Base-by-base conservation (phyloP, 2,113 vertebrate genomes). In the Rana temporaria region DNA sequence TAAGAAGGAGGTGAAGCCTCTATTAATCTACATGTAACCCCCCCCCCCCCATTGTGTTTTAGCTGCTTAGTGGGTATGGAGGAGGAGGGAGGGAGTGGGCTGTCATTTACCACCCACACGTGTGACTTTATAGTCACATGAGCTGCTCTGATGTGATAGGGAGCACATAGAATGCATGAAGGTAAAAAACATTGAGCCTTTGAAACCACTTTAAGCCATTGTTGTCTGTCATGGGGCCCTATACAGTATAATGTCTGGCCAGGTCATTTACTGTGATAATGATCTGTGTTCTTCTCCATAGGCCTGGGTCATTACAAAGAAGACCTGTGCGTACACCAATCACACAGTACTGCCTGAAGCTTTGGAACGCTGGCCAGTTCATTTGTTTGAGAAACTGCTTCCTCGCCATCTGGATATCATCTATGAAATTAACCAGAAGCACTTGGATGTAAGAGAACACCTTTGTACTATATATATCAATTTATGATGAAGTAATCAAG, bases 271-370 rank as follows among this genome's bases (percentile, higher is more conserved):
- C 34, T 53, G 60, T 78, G 1, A 30, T 30, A 42, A 62, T 75
- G 19, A 30, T 3, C 8, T 30, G 62, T 38, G 56, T 19, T 70
- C n/a, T 53, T 73, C 3, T 55, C 34, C 15, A 15, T 82, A 97
- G 96, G 95, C 96, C 22, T 97, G 96, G 95, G 94, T 96, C 60
- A 90, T 97, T 89, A 96, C 96, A 0, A 93, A 90, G n/a, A 90
- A 84, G 86, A 96, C 95, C 2, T 96, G 95, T 3, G 95, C 96
- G 0, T 96, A 97, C 80, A 97, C 96, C 86, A 97, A 97, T 89
- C 96, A 97, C 87, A 97, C 95, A 0, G 94, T 97, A 75, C 89
- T 97, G 65, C 95, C 96, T 0, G 96, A 97, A 86, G 96, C 96
- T 62, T 87, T 97, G 89, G 96, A 96, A 84, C 93, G 94, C 62